These are phyloP conservation scores for Danio tinwini DNA, from an alignment of 2,797 vertebrate genomes.

Conservation along the genomic window DNA sequence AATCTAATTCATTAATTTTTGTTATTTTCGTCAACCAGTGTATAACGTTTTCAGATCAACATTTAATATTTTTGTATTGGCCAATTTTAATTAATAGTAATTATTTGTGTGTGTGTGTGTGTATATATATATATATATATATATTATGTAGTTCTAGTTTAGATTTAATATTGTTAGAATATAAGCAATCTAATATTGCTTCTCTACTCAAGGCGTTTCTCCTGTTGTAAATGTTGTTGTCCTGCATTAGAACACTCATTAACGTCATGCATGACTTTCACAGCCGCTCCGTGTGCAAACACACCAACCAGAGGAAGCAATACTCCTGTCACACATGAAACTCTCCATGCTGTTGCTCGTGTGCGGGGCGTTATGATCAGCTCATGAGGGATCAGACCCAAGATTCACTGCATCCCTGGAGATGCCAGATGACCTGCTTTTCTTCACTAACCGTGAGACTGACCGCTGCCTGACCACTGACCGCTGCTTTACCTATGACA, in stretches of 20 bases:
- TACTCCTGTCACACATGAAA: slow-evolving; percentile 2
- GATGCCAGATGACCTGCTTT: slow-evolving; percentile 31
- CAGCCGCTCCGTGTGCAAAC: slow-evolving; percentile 27
- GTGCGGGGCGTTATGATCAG: not conserved
- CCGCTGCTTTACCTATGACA: not conserved
- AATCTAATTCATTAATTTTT: not conserved
- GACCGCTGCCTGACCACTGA: slow-evolving; percentile 15
- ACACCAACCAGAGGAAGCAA: slow-evolving; percentile 13
- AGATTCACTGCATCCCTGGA: slow-evolving; percentile 24
- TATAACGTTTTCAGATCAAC: too few species aligned
- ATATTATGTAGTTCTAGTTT: too few species aligned
- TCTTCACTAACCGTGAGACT: not conserved
- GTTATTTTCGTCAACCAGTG: not conserved
- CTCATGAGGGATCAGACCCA: not conserved
- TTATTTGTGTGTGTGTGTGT: too few species aligned
- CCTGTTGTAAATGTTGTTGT: not conserved
- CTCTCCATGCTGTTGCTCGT: not conserved
- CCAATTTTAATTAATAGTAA: too few species aligned
- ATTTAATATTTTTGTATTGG: too few species aligned
- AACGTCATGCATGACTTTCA: slow-evolving; percentile 26
- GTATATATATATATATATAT: too few species aligned
- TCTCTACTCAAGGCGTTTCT: not conserved
- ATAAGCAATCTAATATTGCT: not conserved
- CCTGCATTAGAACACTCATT: not conserved
- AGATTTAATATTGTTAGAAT: too few species aligned